Conservation (phyloP, 2,888 invertebrate species). For the Scaeva pyrastri region DNA sequence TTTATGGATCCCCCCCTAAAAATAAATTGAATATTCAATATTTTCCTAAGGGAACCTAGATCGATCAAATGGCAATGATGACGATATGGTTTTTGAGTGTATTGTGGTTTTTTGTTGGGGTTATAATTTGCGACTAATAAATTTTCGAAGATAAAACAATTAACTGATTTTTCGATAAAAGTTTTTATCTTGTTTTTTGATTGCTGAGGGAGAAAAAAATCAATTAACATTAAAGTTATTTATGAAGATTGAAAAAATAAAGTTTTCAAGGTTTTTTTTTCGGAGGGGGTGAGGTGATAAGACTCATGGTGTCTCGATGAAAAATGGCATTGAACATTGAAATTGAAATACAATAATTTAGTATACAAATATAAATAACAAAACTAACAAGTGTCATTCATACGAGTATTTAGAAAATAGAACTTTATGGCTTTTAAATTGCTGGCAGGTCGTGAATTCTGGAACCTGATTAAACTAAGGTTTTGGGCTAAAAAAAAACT, state of each 20-base stretch:
- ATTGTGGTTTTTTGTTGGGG: background rate
- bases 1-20: background rate
- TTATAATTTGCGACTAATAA: background rate
- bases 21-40: conserved; percentile 33
- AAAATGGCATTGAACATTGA: background rate
- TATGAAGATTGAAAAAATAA: background rate
- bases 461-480: too few relatives aligned
- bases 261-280: too few relatives aligned
- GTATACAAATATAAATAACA: too few relatives aligned
- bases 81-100: conserved; percentile 9
- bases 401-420: too few relatives aligned
- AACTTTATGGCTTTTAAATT: too few relatives aligned
- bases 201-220: background rate
- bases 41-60: background rate
- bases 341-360: too few relatives aligned
- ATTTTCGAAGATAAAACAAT: conserved; percentile 13
- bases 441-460: too few relatives aligned
- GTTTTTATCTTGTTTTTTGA: conserved; percentile 4
- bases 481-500: too few relatives aligned
- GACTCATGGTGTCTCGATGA: too few relatives aligned
- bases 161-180: conserved; percentile 22
- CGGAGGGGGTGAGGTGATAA: too few relatives aligned
- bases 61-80: background rate
- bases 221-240: background rate
- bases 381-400: too few relatives aligned